Conservation (phyloP, 2,797 vertebrate genomes). For the Halcyon smyrnensis region DNA sequence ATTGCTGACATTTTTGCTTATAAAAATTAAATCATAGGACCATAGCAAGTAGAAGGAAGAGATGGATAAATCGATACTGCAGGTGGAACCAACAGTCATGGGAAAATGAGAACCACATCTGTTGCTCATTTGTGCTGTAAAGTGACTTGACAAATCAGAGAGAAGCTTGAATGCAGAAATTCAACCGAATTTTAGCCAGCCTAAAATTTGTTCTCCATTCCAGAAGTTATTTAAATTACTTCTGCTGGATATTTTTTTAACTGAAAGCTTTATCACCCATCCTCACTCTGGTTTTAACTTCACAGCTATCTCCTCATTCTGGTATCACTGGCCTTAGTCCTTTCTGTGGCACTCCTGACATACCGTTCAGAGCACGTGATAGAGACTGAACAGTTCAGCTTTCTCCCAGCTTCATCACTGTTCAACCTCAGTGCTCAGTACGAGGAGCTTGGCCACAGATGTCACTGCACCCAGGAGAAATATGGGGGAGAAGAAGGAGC, state of each 20-base stretch:
- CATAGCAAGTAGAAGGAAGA: not conserved
- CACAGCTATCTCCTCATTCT: not conserved
- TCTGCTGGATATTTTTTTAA: not conserved
- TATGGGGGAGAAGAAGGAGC: not conserved
- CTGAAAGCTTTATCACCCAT: not conserved
- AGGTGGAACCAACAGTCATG: not conserved
- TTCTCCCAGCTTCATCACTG: not conserved
- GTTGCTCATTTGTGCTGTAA: not conserved
- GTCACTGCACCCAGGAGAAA: not conserved
- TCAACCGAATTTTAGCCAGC: not conserved
- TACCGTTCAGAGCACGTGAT: rapidly evolving
- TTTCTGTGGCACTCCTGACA: not conserved
- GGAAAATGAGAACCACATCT: not conserved
- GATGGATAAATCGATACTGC: not conserved
- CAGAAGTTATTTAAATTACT: not conserved
- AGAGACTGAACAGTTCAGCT: not conserved
- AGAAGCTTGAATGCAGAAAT: not conserved
- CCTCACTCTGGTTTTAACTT: not conserved
- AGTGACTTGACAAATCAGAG: not conserved
- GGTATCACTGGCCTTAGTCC: not conserved
- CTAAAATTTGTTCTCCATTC: not conserved
- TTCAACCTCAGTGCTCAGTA: not conserved
- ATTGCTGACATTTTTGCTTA: not conserved
- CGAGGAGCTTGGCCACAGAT: not conserved
- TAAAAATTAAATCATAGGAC: not conserved